These are phyloP conservation scores for Oreonectes daqikongensis DNA, from an alignment of 2,797 vertebrate genomes.

Conservation along the genomic window DNA sequence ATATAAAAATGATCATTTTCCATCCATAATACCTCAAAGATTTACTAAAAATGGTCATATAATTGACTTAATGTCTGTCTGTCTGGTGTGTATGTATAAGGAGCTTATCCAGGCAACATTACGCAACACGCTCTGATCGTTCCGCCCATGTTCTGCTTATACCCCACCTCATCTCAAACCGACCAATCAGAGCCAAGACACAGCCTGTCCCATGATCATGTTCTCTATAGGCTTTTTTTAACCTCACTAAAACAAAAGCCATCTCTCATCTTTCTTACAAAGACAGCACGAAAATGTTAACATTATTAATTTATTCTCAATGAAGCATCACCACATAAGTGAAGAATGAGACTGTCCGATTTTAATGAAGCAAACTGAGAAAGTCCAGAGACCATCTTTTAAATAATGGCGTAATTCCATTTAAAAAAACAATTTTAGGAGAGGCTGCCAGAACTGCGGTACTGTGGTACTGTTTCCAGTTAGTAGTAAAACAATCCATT, in stretches of 20 bases:
- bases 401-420: too few species aligned
- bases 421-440: too few species aligned
- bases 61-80: neutral
- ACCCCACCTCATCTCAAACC: constrained; percentile 11
- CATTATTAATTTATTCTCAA: too few species aligned
- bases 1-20: neutral
- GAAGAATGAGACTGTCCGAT: neutral
- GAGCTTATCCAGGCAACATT: constrained; percentile 29
- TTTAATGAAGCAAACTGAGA: too few species aligned
- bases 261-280: neutral
- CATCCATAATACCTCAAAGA: neutral
- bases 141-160: constrained; percentile 6
- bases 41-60: neutral
- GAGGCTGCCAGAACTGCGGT: too few species aligned
- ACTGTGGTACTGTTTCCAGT: too few species aligned
- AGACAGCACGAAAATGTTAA: neutral
- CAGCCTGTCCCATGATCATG: constrained; percentile 14
- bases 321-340: too few species aligned
- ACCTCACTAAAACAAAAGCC: constrained; percentile 12
- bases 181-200: neutral
- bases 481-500: too few species aligned
- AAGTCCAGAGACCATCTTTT: too few species aligned
- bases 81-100: constrained; percentile 25
- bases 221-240: neutral
- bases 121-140: neutral